Evolutionary conservation across 2,113 vertebrate species (phyloP).

Genomic region (Muntiacus muntjak): DNA sequence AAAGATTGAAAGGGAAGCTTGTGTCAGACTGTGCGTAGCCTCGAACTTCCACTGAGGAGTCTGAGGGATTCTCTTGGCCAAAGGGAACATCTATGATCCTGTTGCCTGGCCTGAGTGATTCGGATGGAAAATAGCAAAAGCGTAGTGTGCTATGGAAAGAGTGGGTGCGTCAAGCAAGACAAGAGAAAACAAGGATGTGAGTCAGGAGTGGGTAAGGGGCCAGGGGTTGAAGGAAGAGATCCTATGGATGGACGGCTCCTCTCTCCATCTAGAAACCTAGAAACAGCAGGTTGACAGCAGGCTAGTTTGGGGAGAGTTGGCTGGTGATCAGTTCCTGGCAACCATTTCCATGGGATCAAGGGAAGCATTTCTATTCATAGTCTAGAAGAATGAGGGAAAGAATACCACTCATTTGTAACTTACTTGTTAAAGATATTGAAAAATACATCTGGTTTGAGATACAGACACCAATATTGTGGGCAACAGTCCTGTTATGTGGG

Average conservation of each 20-base stretch:
- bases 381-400: background rate
- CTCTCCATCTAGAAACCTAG: background rate
- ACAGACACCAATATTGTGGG: too few relatives aligned
- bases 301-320: background rate
- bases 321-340: too few relatives aligned
- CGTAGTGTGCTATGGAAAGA: background rate
- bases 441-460: background rate
- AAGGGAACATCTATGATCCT: background rate
- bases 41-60: background rate
- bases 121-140: background rate
- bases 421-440: background rate
- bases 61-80: background rate
- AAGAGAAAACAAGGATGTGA: background rate
- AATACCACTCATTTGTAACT: background rate
- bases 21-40: background rate
- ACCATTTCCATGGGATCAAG: background rate
- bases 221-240: background rate
- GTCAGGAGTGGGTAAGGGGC: background rate
- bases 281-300: background rate
- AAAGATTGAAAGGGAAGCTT: background rate
- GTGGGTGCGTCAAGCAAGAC: background rate
- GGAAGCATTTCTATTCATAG: background rate
- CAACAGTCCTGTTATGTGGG: background rate
- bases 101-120: background rate
- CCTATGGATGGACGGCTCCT: accelerated